Evolutionary conservation across 2,797 vertebrate genomes (phyloP), one percentile per base, ranked within the genome.

Genomic region (Pogonophryne albipinna): DNA sequence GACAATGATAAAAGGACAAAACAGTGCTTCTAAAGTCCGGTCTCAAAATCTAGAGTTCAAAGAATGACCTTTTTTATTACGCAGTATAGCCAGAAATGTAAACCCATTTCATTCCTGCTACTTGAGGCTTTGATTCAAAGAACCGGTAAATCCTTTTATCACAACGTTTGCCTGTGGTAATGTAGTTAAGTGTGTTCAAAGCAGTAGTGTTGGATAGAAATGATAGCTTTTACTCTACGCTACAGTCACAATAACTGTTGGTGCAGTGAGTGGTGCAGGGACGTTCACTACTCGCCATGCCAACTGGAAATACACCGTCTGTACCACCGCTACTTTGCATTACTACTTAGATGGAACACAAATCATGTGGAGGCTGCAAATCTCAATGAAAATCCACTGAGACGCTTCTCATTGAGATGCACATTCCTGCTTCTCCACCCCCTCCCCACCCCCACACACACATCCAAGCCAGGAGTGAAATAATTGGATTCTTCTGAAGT

Each of bases 341-440:
- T 59, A 20, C 50, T 52, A 66, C 75, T 41, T 10, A 14, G 38
- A 69, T 15, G 38, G 23, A 77, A 53, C 62, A 68, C 77, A 74
- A 79, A 85, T 88, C 74, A 67, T 63, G 50, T 15, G 23, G 59
- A 82, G 71, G 82, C 75, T 75, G 62, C 56, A 77, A 15, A 85
- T 76, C 66, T 76, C 58, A 80, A 74, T 82, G 74, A 27, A 78
- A 84, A 74, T 74, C 81, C 78, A 49, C 82, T 6, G 78, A 77
- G 76, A 80, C 62, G 69, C 53, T 66, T 68, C 77, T 87, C 67
- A 79, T 76, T 85, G 69, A 85, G 74, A 89, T 82, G 74, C 76
- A 72, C 62, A 62, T 82, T 78, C 70, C 72, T 68, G 66, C 76
- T 68, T 65, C 70, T 76, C 70, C 76, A 15, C 83, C 82, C 58